Conservation (phyloP, 2,888 invertebrate species). For the Epirrhoe tristata region DNA sequence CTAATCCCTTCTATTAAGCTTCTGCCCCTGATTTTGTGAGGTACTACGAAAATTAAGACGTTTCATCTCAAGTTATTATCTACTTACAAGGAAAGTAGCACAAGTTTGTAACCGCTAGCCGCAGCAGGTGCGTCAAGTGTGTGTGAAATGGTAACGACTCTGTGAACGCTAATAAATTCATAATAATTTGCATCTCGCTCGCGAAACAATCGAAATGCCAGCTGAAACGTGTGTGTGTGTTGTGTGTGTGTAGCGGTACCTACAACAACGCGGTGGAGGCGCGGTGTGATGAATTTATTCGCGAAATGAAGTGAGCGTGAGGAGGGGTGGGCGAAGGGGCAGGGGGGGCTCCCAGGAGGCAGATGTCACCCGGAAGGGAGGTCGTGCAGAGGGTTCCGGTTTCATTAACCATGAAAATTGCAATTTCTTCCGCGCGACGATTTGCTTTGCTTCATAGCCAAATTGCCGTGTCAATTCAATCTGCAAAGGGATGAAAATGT, state of each 20-base stretch:
- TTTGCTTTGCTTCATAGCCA: conserved; percentile 45
- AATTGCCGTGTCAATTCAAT: conserved; percentile 52
- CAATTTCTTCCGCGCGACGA: conserved; percentile 51
- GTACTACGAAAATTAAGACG: too few species aligned
- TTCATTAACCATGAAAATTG: conserved; percentile 64
- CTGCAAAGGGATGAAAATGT: conserved; percentile 16
- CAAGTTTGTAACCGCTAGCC: conserved; percentile 1
- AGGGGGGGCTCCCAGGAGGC: conserved; percentile 7
- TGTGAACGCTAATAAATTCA: conserved; percentile 6
- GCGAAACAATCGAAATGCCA: conserved; percentile 9
- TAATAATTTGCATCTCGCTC: conserved; percentile 15
- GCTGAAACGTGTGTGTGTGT: conserved; percentile 1
- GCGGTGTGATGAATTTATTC: conserved; percentile 68
- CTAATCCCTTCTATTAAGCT: conserved; percentile 14
- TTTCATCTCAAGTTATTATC: too few species aligned
- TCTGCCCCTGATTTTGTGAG: neutral
- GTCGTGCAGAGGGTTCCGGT: conserved; percentile 44
- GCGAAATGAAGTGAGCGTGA: conserved; percentile 64
- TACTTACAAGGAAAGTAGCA: neutral
- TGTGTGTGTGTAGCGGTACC: neutral
- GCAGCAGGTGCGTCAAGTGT: neutral
- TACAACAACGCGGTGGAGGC: conserved; percentile 1
- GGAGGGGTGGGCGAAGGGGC: conserved; percentile 23
- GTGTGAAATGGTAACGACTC: conserved; percentile 6
- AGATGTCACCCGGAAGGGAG: conserved; percentile 16